Percentiles rank a stretch among this genome's conserved stretches.
phyloP scores from a whole-genome alignment of 37 sponge, comb jelly and placozoan genomes.

The Agelas oroides region DNA sequence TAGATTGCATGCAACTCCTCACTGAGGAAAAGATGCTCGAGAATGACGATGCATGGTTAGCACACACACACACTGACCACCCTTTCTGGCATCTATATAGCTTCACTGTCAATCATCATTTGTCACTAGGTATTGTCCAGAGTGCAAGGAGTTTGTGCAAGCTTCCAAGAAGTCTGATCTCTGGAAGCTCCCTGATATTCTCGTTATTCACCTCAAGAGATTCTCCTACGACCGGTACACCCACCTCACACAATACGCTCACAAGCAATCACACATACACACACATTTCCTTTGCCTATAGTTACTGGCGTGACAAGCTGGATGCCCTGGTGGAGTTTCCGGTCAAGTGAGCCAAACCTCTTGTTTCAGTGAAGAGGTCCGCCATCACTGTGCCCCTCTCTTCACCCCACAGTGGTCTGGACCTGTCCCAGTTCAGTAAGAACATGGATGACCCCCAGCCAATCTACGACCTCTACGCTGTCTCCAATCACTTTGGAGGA shows the following conservation, averaged over 20 bases:
- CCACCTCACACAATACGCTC: too few relatives aligned
- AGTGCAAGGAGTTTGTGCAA: conserved; percentile 91
- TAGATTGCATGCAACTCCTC: conserved; percentile 53
- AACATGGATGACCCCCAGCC: conserved; percentile 43
- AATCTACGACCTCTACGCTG: conserved; percentile 89
- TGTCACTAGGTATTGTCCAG: conserved; percentile 87
- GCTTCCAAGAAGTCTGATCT: conserved; percentile 95
- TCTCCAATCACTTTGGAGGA: conserved; percentile 97
- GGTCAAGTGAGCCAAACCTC: conserved; percentile 52
- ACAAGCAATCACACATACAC: too few relatives aligned
- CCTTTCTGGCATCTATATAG: too few relatives aligned
- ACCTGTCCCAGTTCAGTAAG: conserved; percentile 46
- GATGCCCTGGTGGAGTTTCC: conserved; percentile 92
- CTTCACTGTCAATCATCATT: too few relatives aligned
- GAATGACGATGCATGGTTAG: conserved; percentile 87
- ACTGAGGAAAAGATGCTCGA: conserved; percentile 68
- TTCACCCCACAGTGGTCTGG: conserved; percentile 50
- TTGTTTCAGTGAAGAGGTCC: too few relatives aligned
- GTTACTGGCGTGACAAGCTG: conserved; percentile 95
- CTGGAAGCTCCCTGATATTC: conserved; percentile 92
- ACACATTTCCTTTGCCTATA: background rate
- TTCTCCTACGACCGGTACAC: conserved; percentile 85
- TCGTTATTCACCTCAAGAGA: conserved; percentile 96
- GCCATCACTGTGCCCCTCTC: too few relatives aligned
- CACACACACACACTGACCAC: background rate